A percentile compares a stretch with the other conserved stretches of the same genome.
phyloP scores from a whole-genome alignment of 2,888 invertebrate genomes.

The Ametastegia equiseti region DNA sequence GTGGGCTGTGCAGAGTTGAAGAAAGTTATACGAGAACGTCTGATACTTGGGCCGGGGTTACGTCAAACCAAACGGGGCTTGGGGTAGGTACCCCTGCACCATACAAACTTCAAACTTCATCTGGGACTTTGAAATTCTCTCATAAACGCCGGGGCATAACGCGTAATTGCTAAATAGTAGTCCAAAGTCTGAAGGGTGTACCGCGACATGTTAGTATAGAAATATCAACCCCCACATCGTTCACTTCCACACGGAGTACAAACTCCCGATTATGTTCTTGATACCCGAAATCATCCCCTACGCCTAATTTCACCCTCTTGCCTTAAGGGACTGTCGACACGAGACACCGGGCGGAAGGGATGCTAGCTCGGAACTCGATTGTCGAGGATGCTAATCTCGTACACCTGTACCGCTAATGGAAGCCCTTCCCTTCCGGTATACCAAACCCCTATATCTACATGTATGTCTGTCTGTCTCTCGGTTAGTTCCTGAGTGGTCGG shows the following conservation, averaged over 20 bases:
- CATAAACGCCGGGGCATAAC: neutral
- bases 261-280: slow-evolving; percentile 17
- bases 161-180: neutral
- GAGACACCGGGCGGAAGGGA: slow-evolving; percentile 22
- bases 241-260: neutral
- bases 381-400: slow-evolving; percentile 35
- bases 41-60: slow-evolving; percentile 59
- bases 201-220: neutral
- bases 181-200: no score
- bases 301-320: slow-evolving; percentile 13
- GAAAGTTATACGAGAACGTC: slow-evolving; percentile 37
- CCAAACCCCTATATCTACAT: neutral
- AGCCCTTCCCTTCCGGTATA: neutral
- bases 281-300: neutral
- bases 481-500: neutral
- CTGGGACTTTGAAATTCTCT: slow-evolving; percentile 59
- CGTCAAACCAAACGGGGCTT: slow-evolving; percentile 67
- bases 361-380: slow-evolving; percentile 25
- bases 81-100: slow-evolving; percentile 61
- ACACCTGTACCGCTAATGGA: slow-evolving; percentile 41
- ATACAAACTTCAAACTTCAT: slow-evolving; percentile 58
- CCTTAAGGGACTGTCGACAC: slow-evolving; percentile 27
- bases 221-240: neutral
- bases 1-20: slow-evolving; percentile 16
- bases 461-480: neutral